These are phyloP conservation scores for Alectoris magna DNA, from an alignment of 2,797 vertebrate species.

Conservation along the genomic window DNA sequence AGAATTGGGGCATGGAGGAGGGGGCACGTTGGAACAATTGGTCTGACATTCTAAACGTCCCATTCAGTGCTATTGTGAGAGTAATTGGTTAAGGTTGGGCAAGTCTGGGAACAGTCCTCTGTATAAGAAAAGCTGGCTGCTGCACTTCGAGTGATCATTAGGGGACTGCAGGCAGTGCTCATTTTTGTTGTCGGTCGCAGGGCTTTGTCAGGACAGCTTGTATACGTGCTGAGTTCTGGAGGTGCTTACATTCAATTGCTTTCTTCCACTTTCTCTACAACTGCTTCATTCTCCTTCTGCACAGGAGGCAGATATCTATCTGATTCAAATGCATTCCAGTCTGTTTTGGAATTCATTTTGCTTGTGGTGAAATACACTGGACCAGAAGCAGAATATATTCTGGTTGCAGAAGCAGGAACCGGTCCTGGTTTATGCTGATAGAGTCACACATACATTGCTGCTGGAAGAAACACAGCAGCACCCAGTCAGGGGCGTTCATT, in stretches of 20 bases:
- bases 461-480: background rate
- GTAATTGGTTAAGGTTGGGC: conserved; percentile 69
- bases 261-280: background rate
- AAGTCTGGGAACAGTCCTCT: conserved; percentile 12
- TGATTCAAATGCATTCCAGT: background rate
- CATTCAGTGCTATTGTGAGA: background rate
- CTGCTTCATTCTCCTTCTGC: background rate
- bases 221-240: background rate
- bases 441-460: background rate
- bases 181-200: background rate
- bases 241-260: background rate
- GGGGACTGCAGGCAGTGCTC: background rate
- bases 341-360: background rate
- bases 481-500: background rate
- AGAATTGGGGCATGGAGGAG: conserved; percentile 22
- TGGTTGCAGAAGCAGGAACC: background rate
- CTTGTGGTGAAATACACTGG: background rate
- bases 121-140: background rate
- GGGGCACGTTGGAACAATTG: conserved; percentile 46
- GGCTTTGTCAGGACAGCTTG: conserved; percentile 6
- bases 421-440: background rate
- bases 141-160: background rate
- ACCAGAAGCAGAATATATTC: background rate
- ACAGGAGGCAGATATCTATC: background rate
- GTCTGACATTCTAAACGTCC: conserved; percentile 39